Base-by-base conservation (phyloP, 30 jellyfish, hydroid and myxozoan species). In the Hydra vulgaris region DNA sequence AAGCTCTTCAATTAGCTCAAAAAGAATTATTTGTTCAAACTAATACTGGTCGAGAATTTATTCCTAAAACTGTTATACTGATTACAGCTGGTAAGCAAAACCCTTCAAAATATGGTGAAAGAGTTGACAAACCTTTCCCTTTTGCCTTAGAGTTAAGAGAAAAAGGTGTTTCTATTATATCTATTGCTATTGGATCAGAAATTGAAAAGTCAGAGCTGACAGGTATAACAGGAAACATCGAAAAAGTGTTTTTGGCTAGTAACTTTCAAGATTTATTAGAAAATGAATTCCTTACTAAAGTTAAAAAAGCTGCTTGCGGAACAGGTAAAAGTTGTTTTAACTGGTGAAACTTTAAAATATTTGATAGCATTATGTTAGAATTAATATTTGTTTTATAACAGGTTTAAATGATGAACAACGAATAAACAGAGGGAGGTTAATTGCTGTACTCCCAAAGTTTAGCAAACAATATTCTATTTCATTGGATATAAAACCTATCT, bases 11-110 rank as follows among this genome's bases (percentile, higher is more conserved):
- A 21, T 85, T 85, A 17, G 95, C 95, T 23, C 79, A 81, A 71
- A 77, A 83, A 25, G 79, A 87, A 74, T 25, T 90, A 73, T 73
- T 90, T 77, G 79, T 25, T 20, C 22, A 21, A 23, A 55, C 22
- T 53, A 81, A 81, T 61, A 95, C 95, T 26, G 95, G 96, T 25
- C 81, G 96, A 22, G 25, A 87, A 26, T 83, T 70, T 80, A 92
- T 84, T 54, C 89, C 97, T 52, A 86, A 76, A 52, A 54, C 85
- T 67, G 61, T 90, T 26, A 27, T 90, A 70, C 95, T 90, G 21
- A 79, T 90, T 69, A 90, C 97, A 7, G 97, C 83, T 74, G 97
- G 97, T 24, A 55, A 90, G 15, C 97, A 90, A 73, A 15, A 68
- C 16, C 8, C 27, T 15, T 8, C 61, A 40, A 40, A 40, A 40